Evolutionary conservation across 2,113 vertebrate genomes (phyloP).

Genomic region (Scomber colias): DNA sequence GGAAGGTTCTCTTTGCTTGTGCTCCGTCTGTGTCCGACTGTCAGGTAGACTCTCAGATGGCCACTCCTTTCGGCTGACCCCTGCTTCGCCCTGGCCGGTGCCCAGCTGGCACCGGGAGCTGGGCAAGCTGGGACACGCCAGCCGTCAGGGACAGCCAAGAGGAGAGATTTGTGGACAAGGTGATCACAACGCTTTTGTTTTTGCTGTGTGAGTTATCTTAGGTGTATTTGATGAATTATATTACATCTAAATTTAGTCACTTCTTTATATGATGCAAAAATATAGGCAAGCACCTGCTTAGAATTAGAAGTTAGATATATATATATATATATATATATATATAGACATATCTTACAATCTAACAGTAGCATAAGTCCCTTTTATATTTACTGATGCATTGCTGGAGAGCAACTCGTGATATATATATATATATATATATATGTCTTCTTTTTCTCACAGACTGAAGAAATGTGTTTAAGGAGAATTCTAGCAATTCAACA

Average conservation of each 20-base stretch:
- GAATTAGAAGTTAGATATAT: neutral
- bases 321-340: no score
- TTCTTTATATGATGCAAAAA: neutral
- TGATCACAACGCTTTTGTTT: conserved; percentile 73
- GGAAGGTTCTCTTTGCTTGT: conserved; percentile 18
- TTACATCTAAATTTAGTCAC: conserved; percentile 6
- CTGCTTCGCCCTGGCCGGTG: conserved; percentile 72
- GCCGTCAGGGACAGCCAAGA: conserved; percentile 64
- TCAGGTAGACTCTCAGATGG: conserved; percentile 72
- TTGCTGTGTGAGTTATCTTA: conserved; percentile 28
- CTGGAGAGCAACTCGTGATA: no score
- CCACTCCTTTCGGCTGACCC: conserved; percentile 72
- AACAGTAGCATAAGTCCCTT: neutral
- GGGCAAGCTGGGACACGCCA: conserved; percentile 66
- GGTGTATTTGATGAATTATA: conserved; percentile 14
- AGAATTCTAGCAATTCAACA: neutral
- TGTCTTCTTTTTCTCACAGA: no score
- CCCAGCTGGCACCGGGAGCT: conserved; percentile 79
- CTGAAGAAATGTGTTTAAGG: neutral
- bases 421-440: no score
- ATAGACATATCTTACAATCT: neutral
- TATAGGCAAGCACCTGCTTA: neutral
- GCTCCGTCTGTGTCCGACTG: conserved; percentile 49
- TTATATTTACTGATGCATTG: no score
- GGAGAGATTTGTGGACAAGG: conserved; percentile 75